Percentiles rank a stretch among this genome's conserved stretches.
Evolutionary conservation across 1,140 invertebrate species (phyloP).

Genomic region (Bombus haemorrhoidalis): DNA sequence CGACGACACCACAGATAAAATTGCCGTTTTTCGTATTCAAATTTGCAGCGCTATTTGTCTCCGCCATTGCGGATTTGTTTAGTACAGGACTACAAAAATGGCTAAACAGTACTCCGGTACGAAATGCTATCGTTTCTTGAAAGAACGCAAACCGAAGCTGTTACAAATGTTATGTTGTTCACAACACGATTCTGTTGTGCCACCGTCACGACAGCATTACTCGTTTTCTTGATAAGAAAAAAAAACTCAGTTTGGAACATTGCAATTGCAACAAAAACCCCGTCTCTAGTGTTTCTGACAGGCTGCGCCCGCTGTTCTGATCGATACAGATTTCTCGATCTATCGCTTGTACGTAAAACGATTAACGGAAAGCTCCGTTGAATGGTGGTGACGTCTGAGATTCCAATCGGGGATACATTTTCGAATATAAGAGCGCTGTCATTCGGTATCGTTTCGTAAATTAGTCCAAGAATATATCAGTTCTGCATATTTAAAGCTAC

Average conservation of each 20-base stretch:
- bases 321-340: slow-evolving; percentile 63
- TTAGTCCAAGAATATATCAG: not conserved
- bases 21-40: slow-evolving; percentile 86
- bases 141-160: not conserved
- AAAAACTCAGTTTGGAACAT: not conserved
- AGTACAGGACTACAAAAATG: slow-evolving; percentile 46
- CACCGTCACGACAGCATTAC: slow-evolving; percentile 34
- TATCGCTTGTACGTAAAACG: slow-evolving; percentile 18
- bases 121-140: not conserved
- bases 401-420: not conserved
- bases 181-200: not conserved
- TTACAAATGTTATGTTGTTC: not conserved
- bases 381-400: slow-evolving; percentile 3
- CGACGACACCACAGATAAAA: slow-evolving; percentile 96
- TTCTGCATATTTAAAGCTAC: not conserved
- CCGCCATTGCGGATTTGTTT: slow-evolving; percentile 76
- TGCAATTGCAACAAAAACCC: slow-evolving; percentile 22
- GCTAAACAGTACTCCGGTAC: slow-evolving; percentile 6
- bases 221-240: not conserved
- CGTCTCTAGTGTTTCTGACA: slow-evolving; percentile 30
- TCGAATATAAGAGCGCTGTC: not conserved
- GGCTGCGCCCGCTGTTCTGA: slow-evolving; percentile 26
- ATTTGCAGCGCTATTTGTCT: slow-evolving; percentile 83
- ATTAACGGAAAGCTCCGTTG: not conserved
- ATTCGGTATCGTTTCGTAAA: not conserved